These are phyloP conservation scores for Phocoena phocoena DNA, from an alignment of 2,113 vertebrate species.

Conservation along the genomic window DNA sequence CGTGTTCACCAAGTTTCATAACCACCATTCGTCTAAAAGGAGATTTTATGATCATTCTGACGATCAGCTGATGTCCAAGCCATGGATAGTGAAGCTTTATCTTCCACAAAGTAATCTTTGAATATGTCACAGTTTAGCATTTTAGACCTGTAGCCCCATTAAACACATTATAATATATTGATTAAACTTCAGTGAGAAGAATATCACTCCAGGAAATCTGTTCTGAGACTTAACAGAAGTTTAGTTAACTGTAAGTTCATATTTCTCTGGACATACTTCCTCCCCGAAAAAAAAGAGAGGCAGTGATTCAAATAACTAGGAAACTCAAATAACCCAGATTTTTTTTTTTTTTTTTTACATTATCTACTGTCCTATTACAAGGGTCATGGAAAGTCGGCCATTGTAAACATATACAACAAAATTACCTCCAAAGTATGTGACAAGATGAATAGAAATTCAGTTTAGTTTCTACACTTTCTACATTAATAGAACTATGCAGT, in stretches of 20 bases:
- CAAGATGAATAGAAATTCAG: not conserved
- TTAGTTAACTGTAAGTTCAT: not conserved
- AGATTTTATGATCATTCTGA: not conserved
- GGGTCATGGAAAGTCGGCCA: not conserved
- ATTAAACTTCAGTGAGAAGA: not conserved
- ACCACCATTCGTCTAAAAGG: not conserved
- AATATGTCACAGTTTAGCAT: not conserved
- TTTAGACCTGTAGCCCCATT: not conserved
- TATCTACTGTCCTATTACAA: not conserved
- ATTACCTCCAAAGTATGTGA: not conserved
- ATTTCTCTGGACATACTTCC: not conserved
- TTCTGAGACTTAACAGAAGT: not conserved
- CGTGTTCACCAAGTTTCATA: not conserved
- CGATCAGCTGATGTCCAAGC: not conserved
- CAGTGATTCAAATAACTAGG: conserved; percentile 8
- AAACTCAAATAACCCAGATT: not conserved
- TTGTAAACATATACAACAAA: not conserved
- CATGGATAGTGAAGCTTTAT: not conserved
- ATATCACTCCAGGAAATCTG: not conserved
- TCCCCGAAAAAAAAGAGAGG: not conserved
- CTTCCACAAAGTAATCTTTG: not conserved
- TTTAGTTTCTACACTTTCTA: not conserved
- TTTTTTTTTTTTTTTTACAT: not conserved
- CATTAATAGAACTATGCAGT: not conserved
- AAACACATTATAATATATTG: not conserved